Percentiles rank a stretch among this genome's conserved stretches.
Evolutionary conservation across 2,888 invertebrate species (phyloP).

Genomic region (Zelleria hepariella): DNA sequence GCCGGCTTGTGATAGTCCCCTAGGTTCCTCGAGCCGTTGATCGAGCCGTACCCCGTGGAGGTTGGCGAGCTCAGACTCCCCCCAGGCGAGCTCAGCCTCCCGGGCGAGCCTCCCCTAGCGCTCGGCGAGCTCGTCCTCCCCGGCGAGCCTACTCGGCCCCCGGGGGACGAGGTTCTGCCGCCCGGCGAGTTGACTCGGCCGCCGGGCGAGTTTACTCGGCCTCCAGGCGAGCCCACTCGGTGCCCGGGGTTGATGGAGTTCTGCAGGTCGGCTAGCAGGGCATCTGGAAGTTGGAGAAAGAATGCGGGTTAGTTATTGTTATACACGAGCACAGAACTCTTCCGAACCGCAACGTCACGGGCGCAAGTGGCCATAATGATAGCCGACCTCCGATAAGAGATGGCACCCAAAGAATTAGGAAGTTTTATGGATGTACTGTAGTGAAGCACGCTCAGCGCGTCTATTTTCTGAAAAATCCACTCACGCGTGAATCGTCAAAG

Average conservation of each 20-base stretch:
- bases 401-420: too few species aligned
- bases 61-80: slow-evolving; percentile 65
- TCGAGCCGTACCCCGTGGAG: slow-evolving; percentile 83
- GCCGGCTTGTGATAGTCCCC: slow-evolving; percentile 68
- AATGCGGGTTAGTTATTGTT: not conserved
- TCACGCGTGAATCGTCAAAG: too few species aligned
- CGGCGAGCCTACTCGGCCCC: slow-evolving; percentile 62
- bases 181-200: slow-evolving; percentile 40
- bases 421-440: too few species aligned
- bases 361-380: too few species aligned
- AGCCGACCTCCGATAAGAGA: too few species aligned
- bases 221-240: slow-evolving; percentile 71
- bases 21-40: slow-evolving; percentile 75
- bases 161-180: slow-evolving; percentile 54
- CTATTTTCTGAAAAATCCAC: too few species aligned
- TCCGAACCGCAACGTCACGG: too few species aligned
- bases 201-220: slow-evolving; percentile 44
- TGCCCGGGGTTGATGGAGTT: slow-evolving; percentile 85
- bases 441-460: too few species aligned
- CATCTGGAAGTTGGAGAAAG: slow-evolving; percentile 79
- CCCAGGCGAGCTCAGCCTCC: slow-evolving; percentile 58
- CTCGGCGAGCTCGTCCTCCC: slow-evolving; percentile 40
- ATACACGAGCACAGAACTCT: too few species aligned
- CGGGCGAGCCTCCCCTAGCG: slow-evolving; percentile 64
- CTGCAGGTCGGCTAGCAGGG: slow-evolving; percentile 94